phyloP scores from a whole-genome alignment of 2,797 vertebrate species.

The Aselliscus stoliczkanus region DNA sequence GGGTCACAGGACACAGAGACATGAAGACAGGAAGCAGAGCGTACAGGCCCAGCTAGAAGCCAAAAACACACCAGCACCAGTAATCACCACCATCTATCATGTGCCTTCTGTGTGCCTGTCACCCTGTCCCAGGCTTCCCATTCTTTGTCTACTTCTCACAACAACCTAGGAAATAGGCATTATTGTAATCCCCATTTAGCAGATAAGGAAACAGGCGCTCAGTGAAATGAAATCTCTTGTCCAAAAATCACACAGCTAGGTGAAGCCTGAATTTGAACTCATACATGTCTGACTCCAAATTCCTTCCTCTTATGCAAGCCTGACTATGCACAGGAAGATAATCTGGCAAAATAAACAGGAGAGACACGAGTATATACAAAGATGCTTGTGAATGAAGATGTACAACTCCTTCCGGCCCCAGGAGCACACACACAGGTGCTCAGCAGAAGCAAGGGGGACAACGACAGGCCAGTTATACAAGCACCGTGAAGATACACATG shows the following conservation, averaged over 20 bases:
- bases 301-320: not conserved
- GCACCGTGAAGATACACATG: accelerated
- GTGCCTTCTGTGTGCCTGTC: not conserved
- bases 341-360: not conserved
- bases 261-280: not conserved
- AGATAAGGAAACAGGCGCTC: not conserved
- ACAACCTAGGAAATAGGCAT: not conserved
- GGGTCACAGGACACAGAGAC: not conserved
- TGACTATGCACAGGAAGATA: not conserved
- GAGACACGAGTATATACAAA: not conserved
- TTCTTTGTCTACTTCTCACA: not conserved
- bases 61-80: not conserved
- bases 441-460: not conserved
- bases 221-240: not conserved
- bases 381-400: not conserved
- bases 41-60: not conserved
- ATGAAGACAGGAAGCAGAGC: not conserved
- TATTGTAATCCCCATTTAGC: not conserved
- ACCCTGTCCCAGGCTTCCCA: not conserved
- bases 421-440: not conserved
- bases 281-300: not conserved
- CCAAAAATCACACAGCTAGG: not conserved
- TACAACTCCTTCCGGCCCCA: not conserved
- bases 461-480: not conserved
- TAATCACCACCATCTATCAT: not conserved